phyloP scores from a whole-genome alignment of 2,888 invertebrate species.

The Phaedon cochleariae region DNA sequence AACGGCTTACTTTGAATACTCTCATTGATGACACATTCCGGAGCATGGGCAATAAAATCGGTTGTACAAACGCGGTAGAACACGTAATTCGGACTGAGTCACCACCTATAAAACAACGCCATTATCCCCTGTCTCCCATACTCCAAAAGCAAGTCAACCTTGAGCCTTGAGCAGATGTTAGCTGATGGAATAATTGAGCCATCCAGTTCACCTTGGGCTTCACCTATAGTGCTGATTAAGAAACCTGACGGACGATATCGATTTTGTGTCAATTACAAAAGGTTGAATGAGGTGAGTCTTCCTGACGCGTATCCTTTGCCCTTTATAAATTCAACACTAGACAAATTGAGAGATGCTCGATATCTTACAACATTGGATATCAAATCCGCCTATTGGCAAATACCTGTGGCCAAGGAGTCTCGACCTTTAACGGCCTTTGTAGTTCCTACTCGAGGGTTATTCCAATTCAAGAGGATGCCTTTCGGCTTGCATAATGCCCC shows the following conservation, averaged over 20 bases:
- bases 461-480: conserved; percentile 46
- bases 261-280: conserved; percentile 2
- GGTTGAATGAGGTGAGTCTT: conserved; percentile 11
- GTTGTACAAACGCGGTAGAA: not conserved
- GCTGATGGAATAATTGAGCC: conserved; percentile 4
- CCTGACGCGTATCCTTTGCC: conserved; percentile 20
- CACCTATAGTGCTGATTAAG: not conserved
- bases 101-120: not conserved
- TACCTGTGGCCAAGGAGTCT: conserved; percentile 17
- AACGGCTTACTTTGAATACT: too few species aligned
- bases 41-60: not conserved
- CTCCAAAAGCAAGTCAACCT: not conserved
- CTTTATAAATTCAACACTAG: conserved; percentile 18
- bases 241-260: conserved; percentile 4
- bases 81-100: not conserved
- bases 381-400: conserved; percentile 25
- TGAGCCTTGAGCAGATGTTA: conserved; percentile 5
- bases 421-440: conserved; percentile 46
- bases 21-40: too few species aligned
- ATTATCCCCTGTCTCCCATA: not conserved
- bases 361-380: conserved; percentile 18
- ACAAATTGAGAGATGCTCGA: conserved; percentile 18
- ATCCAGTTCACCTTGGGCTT: conserved; percentile 2
- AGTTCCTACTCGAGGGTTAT: conserved; percentile 42
- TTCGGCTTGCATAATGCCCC: conserved; percentile 45